Evolutionary conservation across 2,888 invertebrate genomes (phyloP), one percentile per base, ranked within the genome.

Genomic region (Rhabditophanes sp.): DNA sequence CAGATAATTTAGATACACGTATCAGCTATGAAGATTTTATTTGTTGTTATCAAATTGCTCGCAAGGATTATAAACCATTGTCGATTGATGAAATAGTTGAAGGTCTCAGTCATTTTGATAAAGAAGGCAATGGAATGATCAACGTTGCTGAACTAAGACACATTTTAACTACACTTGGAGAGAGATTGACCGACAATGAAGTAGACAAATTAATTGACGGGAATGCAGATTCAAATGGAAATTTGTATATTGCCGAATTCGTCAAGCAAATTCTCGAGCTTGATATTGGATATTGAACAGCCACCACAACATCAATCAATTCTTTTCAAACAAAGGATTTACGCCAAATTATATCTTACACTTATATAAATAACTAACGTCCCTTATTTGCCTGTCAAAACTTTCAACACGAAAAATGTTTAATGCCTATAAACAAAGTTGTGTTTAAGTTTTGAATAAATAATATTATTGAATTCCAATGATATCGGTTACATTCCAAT

Each of bases 81-180:
- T 84, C 84, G 27, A 82, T 87, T 23, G 93, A 93, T 68, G 93
- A 96, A 67, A 96, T 96, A 67, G 85, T 90, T 52, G 96, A 99
- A 71, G 96, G 88, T 1, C 72, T 96, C 50, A 78, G 88, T 42
- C 93, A 96, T 67, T 96, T 96, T 65, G 96, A 96, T 71, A 96
- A 96, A 69, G 96, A 99, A 68, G 93, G 93, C 44, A 96, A 90
- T 69, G 96, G 96, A 26, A 84, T 82, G 65, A 96, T 96, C 59
- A 85, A 85, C 30, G 85, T 90, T 0, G 96, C 96, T 23, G 96
- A 96, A 71, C 74, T 96, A 45, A 75, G 96, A 48, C 96, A 99
- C 71, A 75, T 99, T 48, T 74, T 99, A 35, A 88, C 93, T n/a
- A 88, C 90, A 3, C 74, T 99, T 44, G 93, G 78, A 77, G 96